phyloP scores from a whole-genome alignment of 2,797 vertebrate species.

The Naso thynnoides region DNA sequence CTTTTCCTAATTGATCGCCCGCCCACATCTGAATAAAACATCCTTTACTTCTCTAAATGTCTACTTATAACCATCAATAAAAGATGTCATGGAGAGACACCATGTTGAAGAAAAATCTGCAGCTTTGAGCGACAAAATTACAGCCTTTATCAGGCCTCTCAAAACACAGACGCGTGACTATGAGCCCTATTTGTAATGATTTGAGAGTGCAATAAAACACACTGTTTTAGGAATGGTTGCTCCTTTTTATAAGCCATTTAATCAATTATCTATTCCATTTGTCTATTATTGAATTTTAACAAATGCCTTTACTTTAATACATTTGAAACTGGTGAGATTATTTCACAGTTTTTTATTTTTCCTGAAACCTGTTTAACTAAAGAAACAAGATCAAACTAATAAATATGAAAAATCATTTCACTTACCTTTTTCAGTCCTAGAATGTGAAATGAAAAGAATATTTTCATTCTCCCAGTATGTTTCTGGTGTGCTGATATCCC shows the following conservation, averaged over 20 bases:
- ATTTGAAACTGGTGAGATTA: background rate
- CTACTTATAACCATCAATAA: background rate
- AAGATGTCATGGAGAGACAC: background rate
- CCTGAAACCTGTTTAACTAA: no score
- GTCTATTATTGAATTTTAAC: background rate
- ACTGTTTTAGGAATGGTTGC: background rate
- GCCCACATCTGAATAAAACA: slow-evolving; percentile 1
- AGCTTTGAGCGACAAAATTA: slow-evolving; percentile 4
- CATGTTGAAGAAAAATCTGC: background rate
- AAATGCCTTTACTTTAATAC: background rate
- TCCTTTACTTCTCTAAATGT: slow-evolving; percentile 1
- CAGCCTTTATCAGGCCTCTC: background rate
- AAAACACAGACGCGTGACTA: background rate
- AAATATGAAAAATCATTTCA: no score
- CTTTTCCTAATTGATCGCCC: slow-evolving; percentile 9
- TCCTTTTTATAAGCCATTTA: background rate
- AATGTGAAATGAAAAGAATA: background rate
- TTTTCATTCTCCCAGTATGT: background rate
- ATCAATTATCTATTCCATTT: background rate
- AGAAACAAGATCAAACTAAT: no score
- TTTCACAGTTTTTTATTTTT: no score
- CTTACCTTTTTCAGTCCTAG: no score
- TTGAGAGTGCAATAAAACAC: background rate
- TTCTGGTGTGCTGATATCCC: background rate
- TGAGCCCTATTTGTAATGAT: background rate